Evolutionary conservation across 2,888 invertebrate species (phyloP), one percentile per base, ranked within the genome.

Genomic region (Chrysopilus asiliformis): DNA sequence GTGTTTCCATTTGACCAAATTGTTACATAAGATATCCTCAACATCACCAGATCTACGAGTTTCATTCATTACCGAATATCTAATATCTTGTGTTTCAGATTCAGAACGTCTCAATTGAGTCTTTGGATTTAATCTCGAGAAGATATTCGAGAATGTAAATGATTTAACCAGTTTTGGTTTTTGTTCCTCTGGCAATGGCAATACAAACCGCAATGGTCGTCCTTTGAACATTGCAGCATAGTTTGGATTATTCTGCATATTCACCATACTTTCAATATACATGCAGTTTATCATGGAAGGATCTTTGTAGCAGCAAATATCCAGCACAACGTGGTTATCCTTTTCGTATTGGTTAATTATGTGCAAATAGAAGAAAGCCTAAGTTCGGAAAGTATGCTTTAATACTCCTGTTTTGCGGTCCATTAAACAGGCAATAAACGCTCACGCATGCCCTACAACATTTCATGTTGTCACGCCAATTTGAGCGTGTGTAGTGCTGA

Each of bases 271-370:
- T 36, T 84, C 76, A 31, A 84, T 64, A 51, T 83, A 87, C 85
- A 89, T 85, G 47, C 85, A 86, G 49, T 89, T 78, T 19, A 90
- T 60, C 69, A 87, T 79, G 43, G 78, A 72, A 0, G 87, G 75
- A 57, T 89, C 79, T 47, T 76, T 76, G 52, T 89, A 90, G 33
- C 79, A 74, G 53, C 87, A 87, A 35, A 90, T 71, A 53, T 90
- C 90, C 2, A 89, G 60, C 0, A 87, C 66, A 9, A 91, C 59
- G 42, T 68, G 68, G 34, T 71, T 68, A 31, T 73, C 68, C 29
- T 59, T 57, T 52, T 87, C 91, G 53, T 76, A 93, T 40, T 82
- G 75, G 62, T 93, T 91, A 47, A 89, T 83, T 28, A 86, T 79
- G 56, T 90, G 90, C 2, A 90, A 64, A 51, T 76, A 89, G 58